A percentile compares a stretch with the other conserved stretches of the same genome.
phyloP scores from a whole-genome alignment of 2,113 vertebrate genomes.

The Sorex araneus region DNA sequence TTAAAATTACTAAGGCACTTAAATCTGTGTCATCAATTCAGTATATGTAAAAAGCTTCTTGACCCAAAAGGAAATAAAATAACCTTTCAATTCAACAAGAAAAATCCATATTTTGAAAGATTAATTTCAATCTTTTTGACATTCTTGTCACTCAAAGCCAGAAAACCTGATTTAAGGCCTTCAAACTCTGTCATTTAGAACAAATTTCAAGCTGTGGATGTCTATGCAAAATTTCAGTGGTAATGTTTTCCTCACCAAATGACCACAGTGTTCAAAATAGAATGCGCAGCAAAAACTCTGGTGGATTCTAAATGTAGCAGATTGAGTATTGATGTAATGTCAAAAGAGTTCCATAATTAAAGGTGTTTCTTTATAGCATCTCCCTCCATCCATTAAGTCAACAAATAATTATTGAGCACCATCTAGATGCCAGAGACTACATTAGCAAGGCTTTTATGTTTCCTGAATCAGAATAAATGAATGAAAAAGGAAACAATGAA shows the following conservation, averaged over 20 bases:
- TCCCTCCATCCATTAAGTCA: conserved; percentile 57
- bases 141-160: conserved; percentile 81
- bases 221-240: conserved; percentile 58
- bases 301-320: conserved; percentile 73
- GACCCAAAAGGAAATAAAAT: conserved; percentile 65
- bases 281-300: conserved; percentile 61
- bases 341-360: conserved; percentile 77
- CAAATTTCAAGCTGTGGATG: conserved; percentile 78
- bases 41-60: conserved; percentile 59
- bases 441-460: conserved; percentile 31
- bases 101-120: conserved; percentile 81
- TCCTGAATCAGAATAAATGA: conserved; percentile 42
- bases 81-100: conserved; percentile 76
- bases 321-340: conserved; percentile 72
- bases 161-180: conserved; percentile 79
- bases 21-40: conserved; percentile 66
- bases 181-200: conserved; percentile 80
- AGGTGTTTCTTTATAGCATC: conserved; percentile 73
- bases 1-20: conserved; percentile 78
- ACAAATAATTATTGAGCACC: conserved; percentile 72
- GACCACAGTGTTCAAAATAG: conserved; percentile 55
- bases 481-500: conserved; percentile 21
- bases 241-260: conserved; percentile 69
- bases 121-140: conserved; percentile 85
- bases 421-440: conserved; percentile 1